Conservation (phyloP, 2,888 invertebrate genomes). For the Ophion costatus region DNA sequence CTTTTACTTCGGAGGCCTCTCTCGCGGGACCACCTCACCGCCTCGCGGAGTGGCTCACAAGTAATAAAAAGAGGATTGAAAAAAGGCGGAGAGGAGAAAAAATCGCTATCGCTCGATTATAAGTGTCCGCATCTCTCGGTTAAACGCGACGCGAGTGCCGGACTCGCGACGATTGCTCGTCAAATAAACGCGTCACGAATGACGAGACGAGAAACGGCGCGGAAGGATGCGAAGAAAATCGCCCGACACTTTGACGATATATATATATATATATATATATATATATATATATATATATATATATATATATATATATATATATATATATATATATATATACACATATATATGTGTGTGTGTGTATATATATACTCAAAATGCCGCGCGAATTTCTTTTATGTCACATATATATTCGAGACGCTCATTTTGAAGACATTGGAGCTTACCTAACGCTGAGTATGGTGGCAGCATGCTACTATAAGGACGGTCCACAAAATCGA, state of each 20-base stretch:
- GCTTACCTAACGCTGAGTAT: too few relatives aligned
- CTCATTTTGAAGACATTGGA: too few relatives aligned
- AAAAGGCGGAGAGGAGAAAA: slow-evolving; percentile 2
- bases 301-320: background rate
- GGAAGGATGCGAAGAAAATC: background rate
- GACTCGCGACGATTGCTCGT: background rate
- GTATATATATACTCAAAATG: too few relatives aligned
- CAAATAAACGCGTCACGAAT: background rate
- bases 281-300: too few relatives aligned
- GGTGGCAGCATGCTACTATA: too few relatives aligned
- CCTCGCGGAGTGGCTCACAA: slow-evolving; percentile 21
- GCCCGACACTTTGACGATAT: background rate
- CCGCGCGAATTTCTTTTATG: too few relatives aligned
- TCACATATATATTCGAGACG: too few relatives aligned
- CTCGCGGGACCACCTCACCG: background rate
- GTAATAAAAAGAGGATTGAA: background rate
- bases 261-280: background rate
- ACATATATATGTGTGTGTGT: too few relatives aligned
- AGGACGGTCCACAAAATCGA: too few relatives aligned
- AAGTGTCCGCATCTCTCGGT: background rate
- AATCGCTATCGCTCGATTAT: slow-evolving; percentile 30
- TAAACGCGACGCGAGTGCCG: background rate
- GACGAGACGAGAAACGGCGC: background rate
- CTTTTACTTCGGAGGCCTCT: slow-evolving; percentile 54
- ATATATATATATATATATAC: background rate